These are phyloP conservation scores for Metopia argyrocephala DNA, from an alignment of 2,888 invertebrate species.

Conservation along the genomic window DNA sequence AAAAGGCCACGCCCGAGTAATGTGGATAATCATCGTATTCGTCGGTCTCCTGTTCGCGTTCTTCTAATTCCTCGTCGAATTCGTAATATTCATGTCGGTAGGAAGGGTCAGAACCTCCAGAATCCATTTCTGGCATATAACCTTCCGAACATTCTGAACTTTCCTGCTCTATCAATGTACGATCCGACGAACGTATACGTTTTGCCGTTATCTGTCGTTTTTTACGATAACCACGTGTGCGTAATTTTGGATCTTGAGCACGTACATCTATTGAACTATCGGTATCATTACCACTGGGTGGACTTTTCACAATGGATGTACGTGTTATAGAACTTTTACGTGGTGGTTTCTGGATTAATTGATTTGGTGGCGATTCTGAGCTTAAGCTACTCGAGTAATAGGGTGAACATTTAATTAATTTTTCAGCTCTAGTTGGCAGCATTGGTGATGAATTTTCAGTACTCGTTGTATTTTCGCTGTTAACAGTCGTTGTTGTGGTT, in stretches of 20 bases:
- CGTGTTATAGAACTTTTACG: slow-evolving; percentile 83
- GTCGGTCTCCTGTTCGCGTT: slow-evolving; percentile 78
- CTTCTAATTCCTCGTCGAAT: slow-evolving; percentile 78
- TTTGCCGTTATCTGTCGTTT: slow-evolving; percentile 81
- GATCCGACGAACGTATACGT: slow-evolving; percentile 73
- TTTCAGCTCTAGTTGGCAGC: slow-evolving; percentile 78
- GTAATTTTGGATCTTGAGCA: slow-evolving; percentile 84
- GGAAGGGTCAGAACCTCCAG: slow-evolving; percentile 82
- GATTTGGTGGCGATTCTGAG: slow-evolving; percentile 85
- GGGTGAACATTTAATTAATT: slow-evolving; percentile 85
- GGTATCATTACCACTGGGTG: slow-evolving; percentile 87
- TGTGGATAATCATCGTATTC: slow-evolving; percentile 81
- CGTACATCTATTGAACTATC: slow-evolving; percentile 84
- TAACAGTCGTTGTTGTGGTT: slow-evolving; percentile 79
- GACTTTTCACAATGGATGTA: slow-evolving; percentile 82
- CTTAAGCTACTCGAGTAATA: slow-evolving; percentile 88
- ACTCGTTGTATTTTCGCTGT: slow-evolving; percentile 80
- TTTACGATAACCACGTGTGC: slow-evolving; percentile 84
- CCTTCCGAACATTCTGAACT: slow-evolving; percentile 85
- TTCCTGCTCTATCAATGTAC: slow-evolving; percentile 79
- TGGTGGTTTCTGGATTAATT: slow-evolving; percentile 82
- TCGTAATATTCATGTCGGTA: slow-evolving; percentile 80
- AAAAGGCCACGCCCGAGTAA: slow-evolving; percentile 72
- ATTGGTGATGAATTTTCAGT: slow-evolving; percentile 77
- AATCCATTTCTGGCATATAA: slow-evolving; percentile 83